Conservation (phyloP, 2,888 invertebrate species). For the Aphrophora alni region DNA sequence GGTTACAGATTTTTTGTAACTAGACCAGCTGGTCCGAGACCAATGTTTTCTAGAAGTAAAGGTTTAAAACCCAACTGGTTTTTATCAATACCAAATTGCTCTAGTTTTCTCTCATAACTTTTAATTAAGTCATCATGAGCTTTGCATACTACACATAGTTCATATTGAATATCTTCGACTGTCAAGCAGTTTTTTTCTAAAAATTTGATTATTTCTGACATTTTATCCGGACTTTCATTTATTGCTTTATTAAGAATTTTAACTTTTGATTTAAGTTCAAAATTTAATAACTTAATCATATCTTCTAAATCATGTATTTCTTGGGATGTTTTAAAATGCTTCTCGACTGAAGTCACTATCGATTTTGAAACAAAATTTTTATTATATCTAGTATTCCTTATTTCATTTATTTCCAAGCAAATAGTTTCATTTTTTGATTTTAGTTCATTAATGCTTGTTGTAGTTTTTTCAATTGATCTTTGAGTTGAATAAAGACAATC, state of each 20-base stretch:
- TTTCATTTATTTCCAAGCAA: neutral
- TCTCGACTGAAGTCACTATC: neutral
- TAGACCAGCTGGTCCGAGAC: neutral
- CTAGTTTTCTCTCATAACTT: slow-evolving; percentile 17
- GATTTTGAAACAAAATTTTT: too few species aligned
- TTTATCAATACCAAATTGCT: slow-evolving; percentile 22
- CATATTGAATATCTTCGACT: slow-evolving; percentile 6
- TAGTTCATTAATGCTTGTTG: neutral
- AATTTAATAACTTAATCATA: neutral
- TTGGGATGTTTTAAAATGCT: neutral
- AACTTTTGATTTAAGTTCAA: neutral
- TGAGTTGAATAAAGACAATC: slow-evolving; percentile 20
- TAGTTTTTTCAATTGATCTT: slow-evolving; percentile 12
- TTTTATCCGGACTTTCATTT: neutral
- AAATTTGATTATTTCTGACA: neutral
- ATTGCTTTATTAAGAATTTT: neutral
- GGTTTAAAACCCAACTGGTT: neutral
- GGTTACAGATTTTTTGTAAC: slow-evolving; percentile 21
- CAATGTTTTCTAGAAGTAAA: neutral
- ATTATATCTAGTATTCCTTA: neutral
- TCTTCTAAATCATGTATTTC: neutral
- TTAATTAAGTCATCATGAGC: slow-evolving; percentile 14
- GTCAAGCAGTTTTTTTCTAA: neutral
- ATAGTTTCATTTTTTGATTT: neutral
- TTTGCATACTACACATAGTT: neutral